Percentiles rank a stretch among this genome's conserved stretches.
These are phyloP conservation scores for Epinephelus fuscoguttatus DNA, from an alignment of 2,113 vertebrate species.

Conservation along the genomic window DNA sequence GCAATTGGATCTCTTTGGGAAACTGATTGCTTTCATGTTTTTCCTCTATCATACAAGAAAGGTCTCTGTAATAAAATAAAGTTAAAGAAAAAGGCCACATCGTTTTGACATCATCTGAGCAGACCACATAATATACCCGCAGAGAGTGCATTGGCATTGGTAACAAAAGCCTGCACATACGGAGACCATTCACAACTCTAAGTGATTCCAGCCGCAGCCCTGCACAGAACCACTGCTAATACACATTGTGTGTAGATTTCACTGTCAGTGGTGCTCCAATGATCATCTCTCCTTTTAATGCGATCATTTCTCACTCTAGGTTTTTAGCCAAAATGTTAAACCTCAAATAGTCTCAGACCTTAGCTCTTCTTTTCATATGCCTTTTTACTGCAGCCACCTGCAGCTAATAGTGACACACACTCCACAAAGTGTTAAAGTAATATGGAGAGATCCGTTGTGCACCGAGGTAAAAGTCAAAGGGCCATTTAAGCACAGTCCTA, in stretches of 20 bases:
- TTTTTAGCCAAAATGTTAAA: background rate
- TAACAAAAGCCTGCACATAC: conserved; percentile 50
- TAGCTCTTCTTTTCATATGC: background rate
- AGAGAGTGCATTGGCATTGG: conserved; percentile 3
- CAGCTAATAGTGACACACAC: background rate
- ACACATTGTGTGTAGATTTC: background rate
- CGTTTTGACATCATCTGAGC: conserved; percentile 20
- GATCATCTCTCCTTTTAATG: background rate
- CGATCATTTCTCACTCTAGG: background rate
- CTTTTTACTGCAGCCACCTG: conserved; percentile 12
- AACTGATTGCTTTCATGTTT: background rate
- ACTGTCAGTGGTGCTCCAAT: background rate
- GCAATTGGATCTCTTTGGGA: background rate
- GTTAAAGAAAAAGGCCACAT: background rate
- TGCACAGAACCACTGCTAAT: conserved; percentile 13
- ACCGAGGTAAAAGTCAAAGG: background rate
- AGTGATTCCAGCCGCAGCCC: conserved; percentile 52
- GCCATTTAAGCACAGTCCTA: conserved; percentile 17
- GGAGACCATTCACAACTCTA: conserved; percentile 56
- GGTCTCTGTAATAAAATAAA: background rate
- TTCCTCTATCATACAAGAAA: background rate
- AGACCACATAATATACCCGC: conserved; percentile 12
- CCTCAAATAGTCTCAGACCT: background rate
- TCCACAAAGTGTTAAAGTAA: conserved; percentile 15
- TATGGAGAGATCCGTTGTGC: background rate